phyloP scores from a whole-genome alignment of 1,140 invertebrate species.

The Dendrolimus punctatus region DNA sequence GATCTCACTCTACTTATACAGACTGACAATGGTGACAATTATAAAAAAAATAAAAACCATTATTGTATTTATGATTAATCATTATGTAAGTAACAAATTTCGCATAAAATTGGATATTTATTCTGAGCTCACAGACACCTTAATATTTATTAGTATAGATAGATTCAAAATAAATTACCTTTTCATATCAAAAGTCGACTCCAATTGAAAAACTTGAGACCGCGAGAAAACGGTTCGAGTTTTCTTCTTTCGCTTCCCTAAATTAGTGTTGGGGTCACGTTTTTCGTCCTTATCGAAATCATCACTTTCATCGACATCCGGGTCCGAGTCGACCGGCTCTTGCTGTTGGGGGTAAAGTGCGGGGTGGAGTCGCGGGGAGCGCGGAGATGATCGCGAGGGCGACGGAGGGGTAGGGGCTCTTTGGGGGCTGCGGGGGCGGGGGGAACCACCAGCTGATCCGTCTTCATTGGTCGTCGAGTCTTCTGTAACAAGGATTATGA shows the following conservation, averaged over 20 bases:
- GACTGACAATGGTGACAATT: no score
- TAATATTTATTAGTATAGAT: no score
- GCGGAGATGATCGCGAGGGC: constrained; percentile 46
- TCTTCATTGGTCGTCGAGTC: constrained; percentile 79
- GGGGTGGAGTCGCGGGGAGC: constrained; percentile 61
- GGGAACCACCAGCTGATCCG: constrained; percentile 74
- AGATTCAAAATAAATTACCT: constrained; percentile 45
- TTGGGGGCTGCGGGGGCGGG: constrained; percentile 64
- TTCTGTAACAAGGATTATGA: constrained; percentile 71
- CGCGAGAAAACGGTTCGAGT: constrained; percentile 98
- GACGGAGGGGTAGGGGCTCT: constrained; percentile 55
- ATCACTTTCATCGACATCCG: constrained; percentile 79
- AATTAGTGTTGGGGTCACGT: constrained; percentile 56
- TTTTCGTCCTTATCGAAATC: constrained; percentile 72
- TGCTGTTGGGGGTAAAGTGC: constrained; percentile 59
- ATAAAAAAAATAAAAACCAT: no score
- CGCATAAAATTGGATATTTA: no score
- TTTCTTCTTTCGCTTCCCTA: constrained; percentile 95
- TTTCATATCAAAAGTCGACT: constrained; percentile 98
- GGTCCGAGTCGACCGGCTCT: constrained; percentile 74
- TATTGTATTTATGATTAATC: no score
- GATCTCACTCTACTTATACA: no score
- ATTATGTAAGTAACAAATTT: no score
- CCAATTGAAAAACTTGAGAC: constrained; percentile 95
- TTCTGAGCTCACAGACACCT: no score